Conservation (phyloP, 1,140 invertebrate genomes). For the Drosophila grimshawi region DNA sequence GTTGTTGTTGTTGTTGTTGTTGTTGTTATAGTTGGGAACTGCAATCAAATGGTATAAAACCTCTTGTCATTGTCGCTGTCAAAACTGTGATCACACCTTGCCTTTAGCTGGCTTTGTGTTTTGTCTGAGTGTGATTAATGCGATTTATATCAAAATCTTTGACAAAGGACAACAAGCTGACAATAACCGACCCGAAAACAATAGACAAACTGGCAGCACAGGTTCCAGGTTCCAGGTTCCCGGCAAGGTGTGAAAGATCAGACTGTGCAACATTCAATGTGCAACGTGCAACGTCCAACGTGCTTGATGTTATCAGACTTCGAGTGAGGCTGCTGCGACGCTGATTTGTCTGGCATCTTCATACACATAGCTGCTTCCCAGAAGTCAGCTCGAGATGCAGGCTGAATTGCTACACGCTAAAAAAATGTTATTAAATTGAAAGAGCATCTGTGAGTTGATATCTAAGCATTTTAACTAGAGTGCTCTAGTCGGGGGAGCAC, state of each 20-base stretch:
- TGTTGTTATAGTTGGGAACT: not conserved
- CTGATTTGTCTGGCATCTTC: not conserved
- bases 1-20: not conserved
- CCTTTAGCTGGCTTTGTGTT: not conserved
- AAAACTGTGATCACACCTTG: constrained; percentile 2
- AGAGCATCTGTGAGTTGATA: too few species aligned
- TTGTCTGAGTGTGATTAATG: not conserved
- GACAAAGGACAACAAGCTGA: constrained; percentile 2
- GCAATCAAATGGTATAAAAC: too few species aligned
- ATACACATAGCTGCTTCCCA: not conserved
- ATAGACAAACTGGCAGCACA: constrained; percentile 1
- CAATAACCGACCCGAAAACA: not conserved
- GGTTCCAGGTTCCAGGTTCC: too few species aligned
- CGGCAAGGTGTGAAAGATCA: not conserved
- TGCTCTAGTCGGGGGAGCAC: too few species aligned
- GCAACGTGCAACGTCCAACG: not conserved
- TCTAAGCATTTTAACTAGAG: too few species aligned
- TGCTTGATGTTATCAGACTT: not conserved
- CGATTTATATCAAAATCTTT: not conserved
- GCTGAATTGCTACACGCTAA: too few species aligned
- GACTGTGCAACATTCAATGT: not conserved
- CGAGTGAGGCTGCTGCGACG: not conserved
- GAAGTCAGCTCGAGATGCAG: not conserved
- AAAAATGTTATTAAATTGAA: too few species aligned
- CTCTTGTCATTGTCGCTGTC: constrained; percentile 2